Percentiles rank a stretch among this genome's conserved stretches.
These are phyloP conservation scores for Malacosoma neustria DNA, from an alignment of 2,888 invertebrate species.

Conservation along the genomic window DNA sequence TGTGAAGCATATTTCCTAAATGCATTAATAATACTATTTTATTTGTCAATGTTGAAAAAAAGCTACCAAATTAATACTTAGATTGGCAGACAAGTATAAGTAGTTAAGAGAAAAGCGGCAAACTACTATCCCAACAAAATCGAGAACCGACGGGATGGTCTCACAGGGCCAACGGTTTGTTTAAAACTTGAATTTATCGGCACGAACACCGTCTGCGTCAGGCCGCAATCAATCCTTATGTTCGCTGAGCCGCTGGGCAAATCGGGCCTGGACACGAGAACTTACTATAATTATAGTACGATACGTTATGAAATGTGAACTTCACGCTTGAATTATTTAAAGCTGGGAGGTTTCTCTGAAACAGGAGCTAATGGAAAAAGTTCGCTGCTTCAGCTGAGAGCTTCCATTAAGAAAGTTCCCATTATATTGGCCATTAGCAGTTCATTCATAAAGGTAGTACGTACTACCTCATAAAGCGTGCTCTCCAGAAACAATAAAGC, in stretches of 20 bases:
- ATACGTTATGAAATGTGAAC: not conserved
- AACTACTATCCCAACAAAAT: not conserved
- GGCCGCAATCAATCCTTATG: not conserved
- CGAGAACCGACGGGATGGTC: not conserved
- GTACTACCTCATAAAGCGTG: not conserved
- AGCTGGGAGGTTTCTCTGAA: not conserved
- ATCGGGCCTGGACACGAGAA: not conserved
- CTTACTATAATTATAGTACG: not conserved
- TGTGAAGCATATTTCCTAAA: no score
- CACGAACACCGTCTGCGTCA: not conserved
- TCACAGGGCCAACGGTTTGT: not conserved
- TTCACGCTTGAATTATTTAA: not conserved
- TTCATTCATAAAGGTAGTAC: not conserved
- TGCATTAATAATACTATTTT: no score
- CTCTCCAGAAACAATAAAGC: not conserved
- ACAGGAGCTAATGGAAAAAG: not conserved
- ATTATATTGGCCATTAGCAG: not conserved
- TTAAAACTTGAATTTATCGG: not conserved
- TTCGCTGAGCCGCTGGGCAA: not conserved
- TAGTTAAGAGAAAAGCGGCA: no score
- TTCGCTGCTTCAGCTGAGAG: not conserved
- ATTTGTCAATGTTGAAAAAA: no score
- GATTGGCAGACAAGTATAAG: no score
- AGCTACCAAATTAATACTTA: constrained; percentile 3
- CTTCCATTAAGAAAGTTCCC: not conserved